Evolutionary conservation across 2,797 vertebrate species (phyloP).

Genomic region (Dendrocincla tyrannina): DNA sequence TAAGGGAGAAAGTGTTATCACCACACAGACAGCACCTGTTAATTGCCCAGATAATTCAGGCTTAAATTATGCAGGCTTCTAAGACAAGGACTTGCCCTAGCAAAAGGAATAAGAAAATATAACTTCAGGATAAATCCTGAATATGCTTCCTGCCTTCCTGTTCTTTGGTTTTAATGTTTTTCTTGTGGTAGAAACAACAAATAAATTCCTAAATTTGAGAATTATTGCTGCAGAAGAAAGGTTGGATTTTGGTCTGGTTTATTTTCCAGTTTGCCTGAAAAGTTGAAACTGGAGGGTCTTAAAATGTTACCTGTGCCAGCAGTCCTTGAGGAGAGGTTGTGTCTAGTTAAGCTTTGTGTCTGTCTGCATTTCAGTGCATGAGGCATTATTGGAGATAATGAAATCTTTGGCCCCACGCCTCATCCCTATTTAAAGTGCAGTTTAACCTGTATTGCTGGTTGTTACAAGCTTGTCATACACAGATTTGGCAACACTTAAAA

Average conservation of each 20-base stretch:
- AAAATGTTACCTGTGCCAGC: background rate
- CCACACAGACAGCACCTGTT: background rate
- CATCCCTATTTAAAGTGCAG: background rate
- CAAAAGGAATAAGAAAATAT: background rate
- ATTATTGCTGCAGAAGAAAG: background rate
- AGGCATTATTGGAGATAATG: background rate
- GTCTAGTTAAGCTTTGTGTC: background rate
- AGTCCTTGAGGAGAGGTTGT: background rate
- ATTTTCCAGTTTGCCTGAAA: background rate
- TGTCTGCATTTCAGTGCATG: background rate
- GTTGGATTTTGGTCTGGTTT: background rate
- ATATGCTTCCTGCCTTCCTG: background rate
- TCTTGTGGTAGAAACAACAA: background rate
- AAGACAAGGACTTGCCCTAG: background rate
- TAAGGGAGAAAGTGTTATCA: conserved; percentile 31
- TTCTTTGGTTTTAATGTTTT: background rate
- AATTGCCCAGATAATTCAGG: conserved; percentile 33
- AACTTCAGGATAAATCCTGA: background rate
- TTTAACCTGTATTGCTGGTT: conserved; percentile 33
- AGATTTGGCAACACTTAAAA: background rate
- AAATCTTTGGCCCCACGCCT: background rate
- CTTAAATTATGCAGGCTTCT: conserved; percentile 10
- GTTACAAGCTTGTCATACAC: background rate
- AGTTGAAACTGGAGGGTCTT: background rate
- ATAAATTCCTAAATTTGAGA: background rate